Evolutionary conservation across 1,140 invertebrate genomes (phyloP).

Genomic region (Ruditapes philippinarum): DNA sequence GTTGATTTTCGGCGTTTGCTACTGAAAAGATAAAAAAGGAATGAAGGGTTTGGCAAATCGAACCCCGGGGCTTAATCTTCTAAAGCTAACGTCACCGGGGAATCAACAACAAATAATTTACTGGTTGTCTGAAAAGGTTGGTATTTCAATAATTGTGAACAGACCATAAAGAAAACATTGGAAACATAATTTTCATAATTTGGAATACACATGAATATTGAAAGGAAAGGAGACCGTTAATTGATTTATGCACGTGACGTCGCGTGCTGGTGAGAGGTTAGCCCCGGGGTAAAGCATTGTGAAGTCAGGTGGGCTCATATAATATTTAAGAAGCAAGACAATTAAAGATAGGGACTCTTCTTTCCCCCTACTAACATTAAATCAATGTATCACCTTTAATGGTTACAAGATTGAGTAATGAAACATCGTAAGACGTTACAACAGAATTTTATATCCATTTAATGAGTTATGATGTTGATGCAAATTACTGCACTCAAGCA

Average conservation of each 20-base stretch:
- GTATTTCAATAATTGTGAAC: not conserved
- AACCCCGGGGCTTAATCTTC: not conserved
- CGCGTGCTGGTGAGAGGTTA: conserved; percentile 1
- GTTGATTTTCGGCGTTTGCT: conserved; percentile 13
- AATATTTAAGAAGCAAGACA: conserved; percentile 44
- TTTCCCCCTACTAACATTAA: not conserved
- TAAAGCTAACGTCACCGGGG: not conserved
- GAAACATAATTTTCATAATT: conserved; percentile 12
- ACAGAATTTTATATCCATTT: not conserved
- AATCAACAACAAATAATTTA: not conserved
- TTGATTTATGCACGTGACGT: conserved; percentile 45
- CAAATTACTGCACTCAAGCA: no score
- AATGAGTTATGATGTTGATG: not conserved
- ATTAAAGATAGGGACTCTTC: conserved; percentile 5
- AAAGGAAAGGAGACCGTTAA: conserved; percentile 4
- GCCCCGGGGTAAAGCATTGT: not conserved
- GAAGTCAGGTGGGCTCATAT: conserved; percentile 38
- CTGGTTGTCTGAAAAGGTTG: not conserved
- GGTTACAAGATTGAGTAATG: not conserved
- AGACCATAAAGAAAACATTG: not conserved
- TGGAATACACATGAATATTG: conserved; percentile 49
- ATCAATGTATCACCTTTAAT: not conserved
- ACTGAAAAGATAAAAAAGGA: not conserved
- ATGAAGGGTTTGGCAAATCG: not conserved
- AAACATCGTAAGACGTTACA: not conserved